These are phyloP conservation scores for Danaus melanippus DNA, from an alignment of 1,140 invertebrate species.

Conservation along the genomic window DNA sequence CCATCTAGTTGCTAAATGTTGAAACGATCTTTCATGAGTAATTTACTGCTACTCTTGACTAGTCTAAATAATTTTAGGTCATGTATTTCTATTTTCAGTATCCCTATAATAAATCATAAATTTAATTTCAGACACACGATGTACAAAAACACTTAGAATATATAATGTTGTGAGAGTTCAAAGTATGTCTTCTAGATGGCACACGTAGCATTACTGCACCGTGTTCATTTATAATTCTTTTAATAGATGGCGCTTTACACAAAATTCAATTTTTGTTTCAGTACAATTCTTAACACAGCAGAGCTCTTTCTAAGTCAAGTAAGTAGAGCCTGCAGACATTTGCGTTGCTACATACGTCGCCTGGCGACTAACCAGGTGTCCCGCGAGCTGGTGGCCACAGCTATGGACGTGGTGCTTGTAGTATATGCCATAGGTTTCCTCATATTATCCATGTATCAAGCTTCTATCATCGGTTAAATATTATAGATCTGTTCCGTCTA, in stretches of 20 bases:
- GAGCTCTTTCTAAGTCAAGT: conserved; percentile 31
- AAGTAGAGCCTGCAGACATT: conserved; percentile 13
- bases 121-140: too few relatives aligned
- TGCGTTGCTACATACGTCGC: conserved; percentile 24
- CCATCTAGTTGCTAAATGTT: too few relatives aligned
- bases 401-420: conserved; percentile 43
- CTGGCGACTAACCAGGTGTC: conserved; percentile 28
- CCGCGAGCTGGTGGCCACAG: conserved; percentile 36
- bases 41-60: too few relatives aligned
- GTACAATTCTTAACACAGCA: conserved; percentile 28
- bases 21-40: too few relatives aligned
- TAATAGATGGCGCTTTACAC: too few relatives aligned
- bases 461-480: conserved; percentile 31
- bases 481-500: too few relatives aligned
- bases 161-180: too few relatives aligned
- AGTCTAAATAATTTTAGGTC: too few relatives aligned
- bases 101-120: too few relatives aligned
- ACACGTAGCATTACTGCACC: conserved; percentile 2
- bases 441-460: conserved; percentile 46
- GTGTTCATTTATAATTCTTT: neutral
- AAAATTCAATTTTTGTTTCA: conserved; percentile 23
- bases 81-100: too few relatives aligned
- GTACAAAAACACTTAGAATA: too few relatives aligned
- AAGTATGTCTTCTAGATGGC: too few relatives aligned
- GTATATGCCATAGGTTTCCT: conserved; percentile 50